Evolutionary conservation across 2,888 invertebrate species (phyloP).

Genomic region (Unio pictorum): DNA sequence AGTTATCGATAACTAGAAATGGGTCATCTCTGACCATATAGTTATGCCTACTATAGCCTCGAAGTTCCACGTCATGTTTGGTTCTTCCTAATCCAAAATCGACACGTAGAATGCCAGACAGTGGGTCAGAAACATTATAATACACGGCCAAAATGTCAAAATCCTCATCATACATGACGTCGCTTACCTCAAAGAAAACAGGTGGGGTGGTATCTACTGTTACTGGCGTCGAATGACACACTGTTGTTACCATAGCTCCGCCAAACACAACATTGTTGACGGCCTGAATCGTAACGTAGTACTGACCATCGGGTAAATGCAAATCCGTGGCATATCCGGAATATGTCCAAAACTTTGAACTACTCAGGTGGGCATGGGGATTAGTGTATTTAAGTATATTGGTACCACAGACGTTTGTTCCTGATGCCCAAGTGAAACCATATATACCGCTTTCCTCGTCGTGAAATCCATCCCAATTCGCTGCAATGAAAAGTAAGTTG

Average conservation of each 20-base stretch:
- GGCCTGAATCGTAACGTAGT: conserved; percentile 55
- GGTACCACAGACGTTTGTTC: conserved; percentile 37
- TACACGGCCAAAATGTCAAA: conserved; percentile 50
- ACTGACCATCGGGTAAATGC: conserved; percentile 47
- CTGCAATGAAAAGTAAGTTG: conserved; percentile 25
- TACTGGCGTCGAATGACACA: conserved; percentile 50
- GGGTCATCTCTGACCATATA: conserved; percentile 35
- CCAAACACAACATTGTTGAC: conserved; percentile 46
- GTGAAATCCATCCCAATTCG: conserved; percentile 56
- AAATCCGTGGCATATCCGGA: conserved; percentile 46
- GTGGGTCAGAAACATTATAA: conserved; percentile 39
- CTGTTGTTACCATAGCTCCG: conserved; percentile 52
- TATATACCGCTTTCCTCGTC: conserved; percentile 56
- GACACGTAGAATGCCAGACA: conserved; percentile 40
- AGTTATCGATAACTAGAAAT: conserved; percentile 45
- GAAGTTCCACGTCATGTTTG: conserved; percentile 45
- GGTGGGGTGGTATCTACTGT: conserved; percentile 52
- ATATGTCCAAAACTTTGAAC: conserved; percentile 51
- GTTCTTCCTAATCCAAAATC: conserved; percentile 54
- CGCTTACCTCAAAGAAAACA: conserved; percentile 36
- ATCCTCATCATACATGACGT: conserved; percentile 52
- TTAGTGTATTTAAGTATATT: conserved; percentile 42
- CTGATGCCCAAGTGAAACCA: conserved; percentile 56
- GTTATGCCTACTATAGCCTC: conserved; percentile 39
- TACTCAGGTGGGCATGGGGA: conserved; percentile 46